These are phyloP conservation scores for Plebejus argus DNA, from an alignment of 2,888 invertebrate species.

Conservation along the genomic window DNA sequence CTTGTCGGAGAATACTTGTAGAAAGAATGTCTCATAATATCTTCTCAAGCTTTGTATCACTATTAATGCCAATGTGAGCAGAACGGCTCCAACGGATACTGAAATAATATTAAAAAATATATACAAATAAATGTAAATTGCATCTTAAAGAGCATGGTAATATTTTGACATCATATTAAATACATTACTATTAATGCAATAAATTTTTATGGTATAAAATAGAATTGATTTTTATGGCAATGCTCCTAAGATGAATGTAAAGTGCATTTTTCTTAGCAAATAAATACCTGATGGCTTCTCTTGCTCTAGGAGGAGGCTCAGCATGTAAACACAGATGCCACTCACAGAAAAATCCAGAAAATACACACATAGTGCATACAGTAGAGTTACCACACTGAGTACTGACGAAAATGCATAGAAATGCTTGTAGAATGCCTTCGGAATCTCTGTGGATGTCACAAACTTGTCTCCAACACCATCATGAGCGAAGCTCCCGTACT, in stretches of 20 bases:
- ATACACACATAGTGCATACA: slow-evolving; percentile 74
- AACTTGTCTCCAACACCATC: background rate
- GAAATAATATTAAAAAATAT: slow-evolving; percentile 47
- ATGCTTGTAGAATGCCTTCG: slow-evolving; percentile 90
- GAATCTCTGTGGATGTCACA: slow-evolving; percentile 79
- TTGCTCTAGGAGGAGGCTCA: slow-evolving; percentile 73
- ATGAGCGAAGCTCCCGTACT: slow-evolving; percentile 8
- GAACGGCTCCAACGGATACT: slow-evolving; percentile 82
- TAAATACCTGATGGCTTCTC: slow-evolving; percentile 76
- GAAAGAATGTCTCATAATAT: slow-evolving; percentile 89
- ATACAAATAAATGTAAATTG: background rate
- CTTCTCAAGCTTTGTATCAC: slow-evolving; percentile 87
- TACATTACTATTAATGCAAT: too few relatives aligned
- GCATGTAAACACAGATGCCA: slow-evolving; percentile 63
- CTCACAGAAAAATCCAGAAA: slow-evolving; percentile 72
- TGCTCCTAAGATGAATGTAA: background rate
- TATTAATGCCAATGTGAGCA: slow-evolving; percentile 83
- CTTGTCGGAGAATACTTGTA: slow-evolving; percentile 89
- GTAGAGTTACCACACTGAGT: slow-evolving; percentile 73
- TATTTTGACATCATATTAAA: background rate
- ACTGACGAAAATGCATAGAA: slow-evolving; percentile 87
- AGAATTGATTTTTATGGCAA: too few relatives aligned
- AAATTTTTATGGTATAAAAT: too few relatives aligned
- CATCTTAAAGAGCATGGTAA: background rate
- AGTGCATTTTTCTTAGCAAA: background rate